Evolutionary conservation across 2,888 invertebrate genomes (phyloP).

Genomic region (Rhabditoides inermis): DNA sequence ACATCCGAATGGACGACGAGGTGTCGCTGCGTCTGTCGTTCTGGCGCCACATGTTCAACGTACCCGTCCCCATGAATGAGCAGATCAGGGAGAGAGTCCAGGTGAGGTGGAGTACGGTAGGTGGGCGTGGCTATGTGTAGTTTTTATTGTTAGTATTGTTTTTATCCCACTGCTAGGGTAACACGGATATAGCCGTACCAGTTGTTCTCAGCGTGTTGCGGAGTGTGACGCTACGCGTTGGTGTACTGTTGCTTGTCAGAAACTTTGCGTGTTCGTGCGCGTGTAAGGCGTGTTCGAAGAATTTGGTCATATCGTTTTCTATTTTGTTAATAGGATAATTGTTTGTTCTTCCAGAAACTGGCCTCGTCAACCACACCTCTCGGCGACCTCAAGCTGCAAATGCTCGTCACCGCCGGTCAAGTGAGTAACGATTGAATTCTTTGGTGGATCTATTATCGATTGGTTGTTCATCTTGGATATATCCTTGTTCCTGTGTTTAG

Average conservation of each 20-base stretch:
- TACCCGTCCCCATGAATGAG: constrained; percentile 24
- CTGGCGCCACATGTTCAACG: constrained; percentile 30
- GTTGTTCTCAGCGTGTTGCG: too few relatives aligned
- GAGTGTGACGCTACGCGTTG: too few relatives aligned
- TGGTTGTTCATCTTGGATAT: too few relatives aligned
- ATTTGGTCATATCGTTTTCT: background rate
- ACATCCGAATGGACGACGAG: constrained; percentile 11
- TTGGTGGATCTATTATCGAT: too few relatives aligned
- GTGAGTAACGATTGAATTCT: too few relatives aligned
- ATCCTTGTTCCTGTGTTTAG: too few relatives aligned
- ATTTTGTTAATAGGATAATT: background rate
- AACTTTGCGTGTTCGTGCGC: too few relatives aligned
- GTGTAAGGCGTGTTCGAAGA: too few relatives aligned
- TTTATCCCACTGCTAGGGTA: background rate
- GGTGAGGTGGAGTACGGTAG: constrained; percentile 5
- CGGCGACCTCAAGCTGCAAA: too few relatives aligned
- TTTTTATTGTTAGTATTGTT: background rate
- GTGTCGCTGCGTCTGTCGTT: constrained; percentile 14
- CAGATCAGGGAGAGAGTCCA: constrained; percentile 21
- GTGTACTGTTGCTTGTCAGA: constrained; percentile 1
- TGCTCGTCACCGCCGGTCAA: too few relatives aligned
- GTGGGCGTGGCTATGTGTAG: too few relatives aligned
- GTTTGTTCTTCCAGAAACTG: background rate
- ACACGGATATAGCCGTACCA: constrained; percentile 3
- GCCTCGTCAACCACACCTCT: constrained; percentile 4